Evolutionary conservation across 2,888 invertebrate species (phyloP).

Genomic region (Crematogaster levior): DNA sequence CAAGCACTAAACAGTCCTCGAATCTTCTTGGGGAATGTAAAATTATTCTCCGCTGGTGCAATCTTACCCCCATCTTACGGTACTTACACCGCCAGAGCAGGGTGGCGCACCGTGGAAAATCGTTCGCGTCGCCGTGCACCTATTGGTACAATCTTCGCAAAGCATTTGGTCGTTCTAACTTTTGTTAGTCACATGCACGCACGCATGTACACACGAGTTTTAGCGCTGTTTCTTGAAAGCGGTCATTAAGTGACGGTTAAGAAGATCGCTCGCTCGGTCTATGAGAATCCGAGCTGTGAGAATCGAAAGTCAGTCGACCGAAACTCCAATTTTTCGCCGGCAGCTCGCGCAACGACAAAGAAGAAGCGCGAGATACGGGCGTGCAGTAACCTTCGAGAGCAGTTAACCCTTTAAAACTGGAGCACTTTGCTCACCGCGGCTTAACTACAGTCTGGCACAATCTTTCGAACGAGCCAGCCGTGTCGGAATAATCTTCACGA

Average conservation of each 20-base stretch:
- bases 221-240: conserved; percentile 43
- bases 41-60: conserved; percentile 31
- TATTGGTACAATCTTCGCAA: background rate
- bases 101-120: conserved; percentile 27
- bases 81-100: conserved; percentile 23
- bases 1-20: conserved; percentile 1
- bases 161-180: conserved; percentile 1
- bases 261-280: conserved; percentile 39
- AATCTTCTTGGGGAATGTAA: conserved; percentile 2
- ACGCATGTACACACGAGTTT: conserved; percentile 6
- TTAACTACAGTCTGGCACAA: conserved; percentile 25
- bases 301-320: conserved; percentile 50
- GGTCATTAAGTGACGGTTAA: conserved; percentile 57
- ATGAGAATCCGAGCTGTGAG: conserved; percentile 53
- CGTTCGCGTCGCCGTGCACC: conserved; percentile 6
- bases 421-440: conserved; percentile 32
- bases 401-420: conserved; percentile 50
- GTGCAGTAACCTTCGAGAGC: conserved; percentile 5
- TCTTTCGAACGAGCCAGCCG: conserved; percentile 44
- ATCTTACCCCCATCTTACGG: conserved; percentile 40
- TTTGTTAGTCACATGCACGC: conserved; percentile 19
- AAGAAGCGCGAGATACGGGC: background rate
- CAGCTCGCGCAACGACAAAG: conserved; percentile 1
- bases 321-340: conserved; percentile 52
- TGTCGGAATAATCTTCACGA: conserved; percentile 42